These are phyloP conservation scores for Hylaeus anthracinus DNA, from an alignment of 1,140 invertebrate genomes.

Conservation along the genomic window DNA sequence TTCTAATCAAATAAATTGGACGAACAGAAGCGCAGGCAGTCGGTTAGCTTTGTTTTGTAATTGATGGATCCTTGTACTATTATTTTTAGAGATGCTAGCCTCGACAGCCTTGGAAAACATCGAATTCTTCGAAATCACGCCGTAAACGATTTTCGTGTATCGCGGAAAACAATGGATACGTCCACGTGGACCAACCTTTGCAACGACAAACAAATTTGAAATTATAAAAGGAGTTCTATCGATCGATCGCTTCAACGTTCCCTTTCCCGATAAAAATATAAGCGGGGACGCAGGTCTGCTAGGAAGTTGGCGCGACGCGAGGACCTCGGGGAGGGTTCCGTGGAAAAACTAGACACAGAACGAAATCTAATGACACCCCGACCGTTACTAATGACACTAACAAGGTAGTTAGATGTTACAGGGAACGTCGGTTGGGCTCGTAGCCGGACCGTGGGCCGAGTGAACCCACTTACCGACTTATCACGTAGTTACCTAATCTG, in stretches of 20 bases:
- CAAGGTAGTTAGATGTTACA: constrained; percentile 80
- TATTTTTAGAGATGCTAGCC: no score
- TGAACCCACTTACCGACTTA: constrained; percentile 82
- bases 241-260: background rate
- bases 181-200: no score
- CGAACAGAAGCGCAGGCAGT: no score
- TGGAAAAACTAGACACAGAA: constrained; percentile 78
- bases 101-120: no score
- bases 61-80: no score
- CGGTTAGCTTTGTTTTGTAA: no score
- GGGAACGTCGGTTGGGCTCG: constrained; percentile 71
- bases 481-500: constrained; percentile 82
- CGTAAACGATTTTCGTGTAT: no score
- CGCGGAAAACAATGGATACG: no score
- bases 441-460: constrained; percentile 74
- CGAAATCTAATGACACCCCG: constrained; percentile 81
- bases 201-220: no score
- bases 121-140: no score
- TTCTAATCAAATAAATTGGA: no score
- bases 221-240: no score
- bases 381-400: constrained; percentile 81
- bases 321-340: constrained; percentile 20
- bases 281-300: background rate
- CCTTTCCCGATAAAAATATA: background rate
- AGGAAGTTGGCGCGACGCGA: background rate